Evolutionary conservation across 2,888 invertebrate genomes (phyloP), one percentile per base, ranked within the genome.

Genomic region (Oscheius myriophilus): DNA sequence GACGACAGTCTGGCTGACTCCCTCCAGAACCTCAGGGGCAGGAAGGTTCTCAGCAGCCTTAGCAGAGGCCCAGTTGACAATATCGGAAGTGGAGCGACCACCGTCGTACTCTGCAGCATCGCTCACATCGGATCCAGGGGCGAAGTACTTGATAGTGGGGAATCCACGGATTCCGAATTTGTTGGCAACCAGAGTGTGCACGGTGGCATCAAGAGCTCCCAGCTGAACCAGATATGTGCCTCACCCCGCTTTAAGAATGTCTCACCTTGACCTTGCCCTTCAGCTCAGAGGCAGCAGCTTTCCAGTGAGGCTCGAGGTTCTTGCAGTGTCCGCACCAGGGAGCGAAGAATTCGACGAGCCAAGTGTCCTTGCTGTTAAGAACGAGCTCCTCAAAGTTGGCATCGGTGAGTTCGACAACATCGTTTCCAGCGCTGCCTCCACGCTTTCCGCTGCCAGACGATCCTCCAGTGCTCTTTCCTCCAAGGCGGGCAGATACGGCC

Each of bases 331-430:
- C 95, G 87, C 95, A 96, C 90, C 90, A 90, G 6, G 90, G 90
- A 7, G 97, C 97, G 88, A 91, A 97, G 90, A 98, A 97, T 88
- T 97, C 96, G 1, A 99, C 95, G 80, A 98, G 89, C 96, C 96
- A 97, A 88, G 95, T 90, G 86, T 97, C 96, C 18, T 96, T 93
- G 57, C 95, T 95, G 81, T 93, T 90, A 80, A 96, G 87, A 18
- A 99, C 96, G 65, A 92, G 88, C 87, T 93, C 92, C 76, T 96
- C 93, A 88, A 98, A 98, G 90, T 98, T 98, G 75, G 92, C 91
- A 87, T 98, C 97, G 0, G 97, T 98, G 73, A 99, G 89, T 85
- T 95, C 95, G 78, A 98, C 89, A 21, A 98, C 97, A 87, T 92
- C 80, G 68, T 84, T 82, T 67, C 79, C 79, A 7, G 79, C 78